Percentiles rank a stretch among this genome's conserved stretches.
Conservation (phyloP, 1,140 invertebrate species). For the Cecropterus lyciades region DNA sequence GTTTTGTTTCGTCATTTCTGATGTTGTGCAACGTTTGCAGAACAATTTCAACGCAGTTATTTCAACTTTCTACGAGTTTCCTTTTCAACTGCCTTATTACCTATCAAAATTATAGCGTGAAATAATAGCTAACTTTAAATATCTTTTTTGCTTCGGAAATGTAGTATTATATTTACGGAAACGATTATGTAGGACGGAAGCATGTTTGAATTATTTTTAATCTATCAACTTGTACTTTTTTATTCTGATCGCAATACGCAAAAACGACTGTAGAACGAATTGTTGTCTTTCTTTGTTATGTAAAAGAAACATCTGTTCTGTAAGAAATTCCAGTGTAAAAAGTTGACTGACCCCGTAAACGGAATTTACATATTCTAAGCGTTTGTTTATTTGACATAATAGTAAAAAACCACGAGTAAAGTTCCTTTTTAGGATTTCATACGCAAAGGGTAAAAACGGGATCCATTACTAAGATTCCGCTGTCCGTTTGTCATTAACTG, state of each 20-base stretch:
- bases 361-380: not conserved
- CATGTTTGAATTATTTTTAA: not conserved
- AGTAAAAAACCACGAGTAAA: not conserved
- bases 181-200: not conserved
- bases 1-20: conserved; percentile 59
- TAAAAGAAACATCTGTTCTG: not conserved
- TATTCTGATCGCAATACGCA: not conserved
- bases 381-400: not conserved
- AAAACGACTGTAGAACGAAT: not conserved
- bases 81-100: conserved; percentile 1
- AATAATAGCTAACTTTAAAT: not conserved
- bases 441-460: too few relatives aligned
- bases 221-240: not conserved
- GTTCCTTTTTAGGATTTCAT: too few relatives aligned
- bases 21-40: conserved; percentile 41
- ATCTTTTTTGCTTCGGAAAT: conserved; percentile 8
- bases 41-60: conserved; percentile 25
- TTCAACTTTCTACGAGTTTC: conserved; percentile 19
- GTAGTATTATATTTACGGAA: not conserved
- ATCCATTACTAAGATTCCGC: too few relatives aligned
- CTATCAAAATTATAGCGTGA: not conserved
- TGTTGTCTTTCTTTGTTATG: not conserved
- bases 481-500: too few relatives aligned
- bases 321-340: not conserved
- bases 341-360: not conserved